A percentile compares a stretch with the other conserved stretches of the same genome.
These are phyloP conservation scores for Dasyprocta punctata DNA, from an alignment of 2,113 vertebrate genomes.

Conservation along the genomic window DNA sequence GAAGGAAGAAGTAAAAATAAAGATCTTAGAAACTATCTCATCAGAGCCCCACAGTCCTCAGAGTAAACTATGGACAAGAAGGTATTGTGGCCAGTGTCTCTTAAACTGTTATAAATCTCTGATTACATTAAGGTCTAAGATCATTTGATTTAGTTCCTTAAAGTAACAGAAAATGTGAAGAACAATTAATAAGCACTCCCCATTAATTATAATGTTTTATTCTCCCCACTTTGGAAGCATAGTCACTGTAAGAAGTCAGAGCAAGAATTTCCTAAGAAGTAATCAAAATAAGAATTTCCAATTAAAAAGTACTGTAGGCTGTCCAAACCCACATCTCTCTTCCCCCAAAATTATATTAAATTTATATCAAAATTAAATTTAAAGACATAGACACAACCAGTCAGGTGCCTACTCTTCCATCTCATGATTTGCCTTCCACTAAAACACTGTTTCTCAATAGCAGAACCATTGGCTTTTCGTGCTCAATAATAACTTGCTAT, in stretches of 20 bases:
- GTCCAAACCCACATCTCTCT: background rate
- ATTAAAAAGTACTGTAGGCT: background rate
- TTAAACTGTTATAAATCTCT: background rate
- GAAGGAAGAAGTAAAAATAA: background rate
- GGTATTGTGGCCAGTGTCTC: background rate
- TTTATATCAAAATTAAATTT: background rate
- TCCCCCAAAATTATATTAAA: background rate
- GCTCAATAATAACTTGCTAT: background rate
- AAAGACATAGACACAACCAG: background rate
- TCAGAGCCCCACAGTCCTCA: background rate
- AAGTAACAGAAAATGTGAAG: background rate
- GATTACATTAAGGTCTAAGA: background rate
- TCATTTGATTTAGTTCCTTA: background rate
- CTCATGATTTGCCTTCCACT: background rate
- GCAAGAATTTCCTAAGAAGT: background rate
- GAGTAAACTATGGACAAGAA: background rate
- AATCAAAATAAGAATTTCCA: slow-evolving; percentile 11
- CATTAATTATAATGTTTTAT: background rate
- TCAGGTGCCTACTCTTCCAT: background rate
- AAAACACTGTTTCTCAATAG: background rate
- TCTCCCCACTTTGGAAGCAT: background rate
- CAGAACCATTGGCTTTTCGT: background rate
- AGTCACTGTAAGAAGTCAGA: background rate
- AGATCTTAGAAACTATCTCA: background rate
- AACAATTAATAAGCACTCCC: background rate